Base-by-base conservation (phyloP, 1,140 invertebrate genomes). In the Thalassaphorura encarpata region DNA sequence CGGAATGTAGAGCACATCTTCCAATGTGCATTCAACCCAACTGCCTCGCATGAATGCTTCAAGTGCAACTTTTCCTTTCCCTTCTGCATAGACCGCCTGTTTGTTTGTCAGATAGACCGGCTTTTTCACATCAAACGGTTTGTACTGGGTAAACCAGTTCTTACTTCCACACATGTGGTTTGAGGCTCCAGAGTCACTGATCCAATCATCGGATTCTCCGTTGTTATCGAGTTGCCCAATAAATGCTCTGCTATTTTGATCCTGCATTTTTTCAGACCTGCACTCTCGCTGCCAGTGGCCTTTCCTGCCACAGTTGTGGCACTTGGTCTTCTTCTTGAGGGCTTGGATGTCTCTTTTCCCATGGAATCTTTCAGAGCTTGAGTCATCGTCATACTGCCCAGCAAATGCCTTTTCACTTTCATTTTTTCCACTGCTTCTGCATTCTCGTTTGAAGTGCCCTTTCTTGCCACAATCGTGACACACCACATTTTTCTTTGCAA, bases 101-200 rank as follows among this genome's bases (percentile, higher is more conserved):
- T 36, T 45, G 36, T 58, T 28, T 24, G 56, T 39, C 21, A 47
- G 15, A 15, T 23, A 16, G 5, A 58, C 52, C 19, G 18, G 28
- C 4, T 18, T 24, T 31, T 40, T 18, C 21, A 4, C 4, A 23
- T 36, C 19, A 26, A 54, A 45, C 18, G 4, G 39, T 11, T 33
- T 4, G 31, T 45, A 59, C 13, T 43, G 16, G 6, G 29, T 13
- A 19, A 59, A 54, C 57, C 57, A 59, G 13, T 47, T 40, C 21
- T 15, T 39, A 6, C 23, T 31, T 23, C 57, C 57, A 36, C 43
- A 48, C 2, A 59, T 31, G 36, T 52, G 50, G 3, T 52, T 41
- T 3, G 56, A 45, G 18, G 56, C 56, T 29, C 56, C 56, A 26
- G 40, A 45, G 31, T 58, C 56, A 26, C 40, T 52, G 16, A 58